Evolutionary conservation across 2,113 vertebrate species (phyloP).

Genomic region (Struthidea cinerea): DNA sequence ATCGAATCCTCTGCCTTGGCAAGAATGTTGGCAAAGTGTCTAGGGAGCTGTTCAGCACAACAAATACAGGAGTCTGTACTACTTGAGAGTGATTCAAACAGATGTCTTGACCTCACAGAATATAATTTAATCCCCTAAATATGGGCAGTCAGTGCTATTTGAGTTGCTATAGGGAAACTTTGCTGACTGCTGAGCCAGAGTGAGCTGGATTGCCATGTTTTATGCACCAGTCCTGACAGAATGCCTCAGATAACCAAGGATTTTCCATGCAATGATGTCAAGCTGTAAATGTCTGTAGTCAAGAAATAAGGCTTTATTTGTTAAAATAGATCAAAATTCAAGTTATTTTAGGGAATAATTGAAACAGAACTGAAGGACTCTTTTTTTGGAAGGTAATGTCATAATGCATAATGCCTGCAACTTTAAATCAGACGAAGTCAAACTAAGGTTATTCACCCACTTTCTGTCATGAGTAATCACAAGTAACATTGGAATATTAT

Average conservation of each 20-base stretch:
- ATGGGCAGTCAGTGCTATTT: neutral
- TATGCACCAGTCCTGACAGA: neutral
- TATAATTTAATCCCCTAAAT: neutral
- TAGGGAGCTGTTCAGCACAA: neutral
- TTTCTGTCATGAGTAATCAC: neutral
- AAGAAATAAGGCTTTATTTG: neutral
- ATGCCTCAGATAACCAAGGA: neutral
- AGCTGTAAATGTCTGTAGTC: neutral
- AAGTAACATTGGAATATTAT: neutral
- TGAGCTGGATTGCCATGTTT: rapidly evolving
- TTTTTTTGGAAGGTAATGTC: neutral
- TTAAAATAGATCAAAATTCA: neutral
- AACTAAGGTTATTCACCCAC: neutral
- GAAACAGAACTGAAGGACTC: neutral
- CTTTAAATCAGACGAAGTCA: neutral
- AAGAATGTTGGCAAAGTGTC: neutral
- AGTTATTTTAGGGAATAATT: neutral
- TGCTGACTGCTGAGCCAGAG: neutral
- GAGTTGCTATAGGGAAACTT: neutral
- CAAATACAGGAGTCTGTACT: neutral
- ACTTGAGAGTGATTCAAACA: neutral
- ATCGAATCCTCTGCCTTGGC: neutral
- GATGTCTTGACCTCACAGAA: neutral
- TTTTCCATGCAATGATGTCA: neutral
- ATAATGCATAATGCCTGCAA: neutral